phyloP scores from a whole-genome alignment of 2,797 vertebrate genomes.

The Borostomias antarcticus region DNA sequence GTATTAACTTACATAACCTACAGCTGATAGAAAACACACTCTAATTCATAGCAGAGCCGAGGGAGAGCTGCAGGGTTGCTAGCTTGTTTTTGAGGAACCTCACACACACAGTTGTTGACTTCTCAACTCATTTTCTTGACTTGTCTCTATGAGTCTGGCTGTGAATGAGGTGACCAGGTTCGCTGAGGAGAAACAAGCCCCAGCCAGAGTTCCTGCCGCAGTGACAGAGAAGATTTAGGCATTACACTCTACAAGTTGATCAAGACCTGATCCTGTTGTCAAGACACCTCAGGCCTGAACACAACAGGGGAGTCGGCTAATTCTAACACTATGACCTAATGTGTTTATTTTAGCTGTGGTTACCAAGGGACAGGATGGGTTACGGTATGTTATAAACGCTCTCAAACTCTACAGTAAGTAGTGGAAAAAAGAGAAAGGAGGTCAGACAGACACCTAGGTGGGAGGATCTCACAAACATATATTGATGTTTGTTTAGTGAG shows the following conservation, averaged over 20 bases:
- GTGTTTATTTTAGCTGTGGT: slow-evolving; percentile 1
- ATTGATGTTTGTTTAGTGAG: neutral
- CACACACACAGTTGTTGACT: neutral
- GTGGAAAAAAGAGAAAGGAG: slow-evolving; percentile 1
- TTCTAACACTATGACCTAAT: neutral
- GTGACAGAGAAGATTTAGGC: neutral
- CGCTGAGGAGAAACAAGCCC: neutral
- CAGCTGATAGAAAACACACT: no score
- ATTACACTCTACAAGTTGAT: neutral
- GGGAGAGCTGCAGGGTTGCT: neutral
- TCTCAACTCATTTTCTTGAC: neutral
- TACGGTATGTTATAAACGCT: no score
- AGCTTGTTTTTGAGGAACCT: neutral
- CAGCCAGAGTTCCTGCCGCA: neutral
- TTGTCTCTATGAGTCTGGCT: no score
- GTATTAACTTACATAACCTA: no score
- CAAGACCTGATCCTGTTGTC: neutral
- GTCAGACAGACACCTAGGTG: neutral
- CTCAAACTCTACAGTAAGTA: no score
- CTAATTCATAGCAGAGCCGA: neutral
- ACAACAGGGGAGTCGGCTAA: slow-evolving; percentile 1
- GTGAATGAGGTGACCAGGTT: neutral
- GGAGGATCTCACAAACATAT: neutral
- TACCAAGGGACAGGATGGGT: neutral
- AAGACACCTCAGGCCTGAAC: neutral